Evolutionary conservation across 2,797 vertebrate species (phyloP).

Genomic region (Clarias laeviceps): DNA sequence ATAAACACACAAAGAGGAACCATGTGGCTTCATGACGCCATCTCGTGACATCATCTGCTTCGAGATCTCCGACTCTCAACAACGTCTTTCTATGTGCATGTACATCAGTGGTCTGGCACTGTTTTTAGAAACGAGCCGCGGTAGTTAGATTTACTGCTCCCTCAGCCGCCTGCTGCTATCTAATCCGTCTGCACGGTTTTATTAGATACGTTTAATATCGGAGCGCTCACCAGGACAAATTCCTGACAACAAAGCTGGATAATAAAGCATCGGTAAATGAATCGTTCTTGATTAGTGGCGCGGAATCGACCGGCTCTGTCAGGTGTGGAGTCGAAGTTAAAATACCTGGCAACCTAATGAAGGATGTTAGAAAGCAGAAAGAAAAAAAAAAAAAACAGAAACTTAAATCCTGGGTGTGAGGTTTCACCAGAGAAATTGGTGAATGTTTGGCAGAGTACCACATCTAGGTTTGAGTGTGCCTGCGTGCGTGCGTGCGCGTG

Average conservation of each 20-base stretch:
- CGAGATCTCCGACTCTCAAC: background rate
- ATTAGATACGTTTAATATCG: conserved; percentile 47
- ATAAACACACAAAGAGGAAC: background rate
- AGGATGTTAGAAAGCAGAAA: no score
- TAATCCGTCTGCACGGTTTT: conserved; percentile 51
- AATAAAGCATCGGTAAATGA: conserved; percentile 1
- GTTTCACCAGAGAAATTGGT: background rate
- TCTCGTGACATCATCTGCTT: background rate
- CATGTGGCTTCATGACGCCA: background rate
- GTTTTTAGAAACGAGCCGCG: background rate
- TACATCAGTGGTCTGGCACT: background rate
- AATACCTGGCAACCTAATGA: background rate
- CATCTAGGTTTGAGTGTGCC: background rate
- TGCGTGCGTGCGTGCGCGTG: background rate
- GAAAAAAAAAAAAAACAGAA: background rate
- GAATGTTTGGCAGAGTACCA: background rate
- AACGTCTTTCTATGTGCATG: background rate
- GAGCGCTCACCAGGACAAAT: conserved; percentile 10
- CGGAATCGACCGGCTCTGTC: background rate
- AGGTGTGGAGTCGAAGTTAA: background rate
- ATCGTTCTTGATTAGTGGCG: background rate
- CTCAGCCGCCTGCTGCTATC: conserved; percentile 14
- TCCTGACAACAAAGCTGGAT: background rate
- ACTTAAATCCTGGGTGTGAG: no score
- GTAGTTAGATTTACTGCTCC: conserved; percentile 10